Evolutionary conservation across 2,797 vertebrate species (phyloP).

Genomic region (Catharus ustulatus): DNA sequence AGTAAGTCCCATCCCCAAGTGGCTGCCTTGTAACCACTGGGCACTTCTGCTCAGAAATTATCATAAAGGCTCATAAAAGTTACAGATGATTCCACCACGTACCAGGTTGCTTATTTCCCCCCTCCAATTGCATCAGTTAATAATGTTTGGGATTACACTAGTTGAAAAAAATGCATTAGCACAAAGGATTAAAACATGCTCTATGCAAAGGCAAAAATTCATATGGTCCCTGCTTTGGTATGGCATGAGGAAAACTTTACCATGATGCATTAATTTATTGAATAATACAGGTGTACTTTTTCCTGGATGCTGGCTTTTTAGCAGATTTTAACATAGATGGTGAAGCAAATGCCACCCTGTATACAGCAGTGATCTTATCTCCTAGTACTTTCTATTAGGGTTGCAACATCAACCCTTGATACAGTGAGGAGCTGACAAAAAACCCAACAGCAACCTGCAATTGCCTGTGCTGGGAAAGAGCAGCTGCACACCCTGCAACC

Average conservation of each 20-base stretch:
- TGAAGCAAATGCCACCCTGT: not conserved
- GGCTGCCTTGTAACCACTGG: not conserved
- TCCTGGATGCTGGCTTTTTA: not conserved
- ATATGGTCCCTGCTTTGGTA: not conserved
- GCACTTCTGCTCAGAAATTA: not conserved
- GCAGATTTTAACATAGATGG: not conserved
- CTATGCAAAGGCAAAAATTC: not conserved
- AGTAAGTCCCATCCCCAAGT: not conserved
- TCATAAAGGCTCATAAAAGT: not conserved
- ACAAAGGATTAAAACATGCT: not conserved
- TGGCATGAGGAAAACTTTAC: not conserved
- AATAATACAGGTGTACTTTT: not conserved
- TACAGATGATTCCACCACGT: not conserved
- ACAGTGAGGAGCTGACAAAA: not conserved
- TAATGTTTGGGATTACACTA: not conserved
- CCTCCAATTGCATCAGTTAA: not conserved
- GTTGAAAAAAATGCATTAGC: not conserved
- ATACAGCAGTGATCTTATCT: not conserved
- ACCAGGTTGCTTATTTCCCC: not conserved
- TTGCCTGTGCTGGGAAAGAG: not conserved
- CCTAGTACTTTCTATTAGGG: not conserved
- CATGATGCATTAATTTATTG: not conserved
- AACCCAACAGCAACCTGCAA: not conserved
- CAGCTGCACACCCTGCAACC: not conserved
- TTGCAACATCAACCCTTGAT: not conserved